Percentiles rank a stretch among this genome's conserved stretches.
Conservation (phyloP, 2,797 vertebrate species). For the Poliocrania exsul region DNA sequence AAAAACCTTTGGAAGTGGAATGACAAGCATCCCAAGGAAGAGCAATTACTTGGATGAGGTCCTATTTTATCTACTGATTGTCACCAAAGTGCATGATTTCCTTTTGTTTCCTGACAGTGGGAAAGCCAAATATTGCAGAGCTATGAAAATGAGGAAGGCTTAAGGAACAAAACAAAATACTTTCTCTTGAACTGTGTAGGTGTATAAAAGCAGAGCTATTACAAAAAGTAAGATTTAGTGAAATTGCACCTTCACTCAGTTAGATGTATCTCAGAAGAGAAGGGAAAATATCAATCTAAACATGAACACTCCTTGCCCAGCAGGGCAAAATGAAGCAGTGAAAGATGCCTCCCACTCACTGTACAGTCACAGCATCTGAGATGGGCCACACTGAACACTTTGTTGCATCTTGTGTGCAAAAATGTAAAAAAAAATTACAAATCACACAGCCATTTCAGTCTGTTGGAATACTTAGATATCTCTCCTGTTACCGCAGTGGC, state of each 20-base stretch:
- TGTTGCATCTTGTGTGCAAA: background rate
- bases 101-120: slow-evolving; percentile 15
- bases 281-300: background rate
- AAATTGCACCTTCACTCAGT: slow-evolving; percentile 29
- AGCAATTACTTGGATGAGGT: background rate
- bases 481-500: background rate
- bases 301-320: background rate
- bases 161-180: slow-evolving; percentile 40
- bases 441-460: background rate
- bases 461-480: background rate
- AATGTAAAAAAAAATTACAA: background rate
- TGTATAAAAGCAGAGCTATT: slow-evolving; percentile 31
- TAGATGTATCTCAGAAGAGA: background rate
- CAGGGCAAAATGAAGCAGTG: background rate
- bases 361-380: background rate
- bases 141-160: background rate
- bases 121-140: slow-evolving; percentile 24
- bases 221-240: background rate
- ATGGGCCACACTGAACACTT: background rate
- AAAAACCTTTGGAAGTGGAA: background rate
- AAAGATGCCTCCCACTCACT: background rate
- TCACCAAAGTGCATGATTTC: background rate
- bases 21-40: background rate
- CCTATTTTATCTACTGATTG: slow-evolving; percentile 15
- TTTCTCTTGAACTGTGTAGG: slow-evolving; percentile 31